Conservation (phyloP, 2,888 invertebrate species). For the Gymnocheta viridis region DNA sequence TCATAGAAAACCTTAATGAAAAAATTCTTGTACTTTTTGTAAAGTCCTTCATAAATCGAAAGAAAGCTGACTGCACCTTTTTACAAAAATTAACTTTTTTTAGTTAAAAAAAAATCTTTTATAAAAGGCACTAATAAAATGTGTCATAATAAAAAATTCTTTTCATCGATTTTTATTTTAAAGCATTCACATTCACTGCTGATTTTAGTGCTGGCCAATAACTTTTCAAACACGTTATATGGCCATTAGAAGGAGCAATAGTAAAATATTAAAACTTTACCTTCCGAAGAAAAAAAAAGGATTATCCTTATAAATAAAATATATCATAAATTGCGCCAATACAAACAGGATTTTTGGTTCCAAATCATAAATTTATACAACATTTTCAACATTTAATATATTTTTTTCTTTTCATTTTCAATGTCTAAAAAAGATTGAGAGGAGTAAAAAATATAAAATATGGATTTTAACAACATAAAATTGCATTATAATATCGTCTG, state of each 20-base stretch:
- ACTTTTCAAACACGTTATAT: neutral
- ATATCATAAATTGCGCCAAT: slow-evolving; percentile 56
- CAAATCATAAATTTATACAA: slow-evolving; percentile 64
- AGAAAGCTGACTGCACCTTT: too few relatives aligned
- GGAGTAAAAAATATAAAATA: slow-evolving; percentile 65
- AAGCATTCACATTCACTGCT: neutral
- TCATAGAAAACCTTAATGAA: too few relatives aligned
- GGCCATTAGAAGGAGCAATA: neutral
- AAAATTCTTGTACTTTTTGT: too few relatives aligned
- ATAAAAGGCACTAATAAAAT: too few relatives aligned
- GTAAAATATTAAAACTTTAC: slow-evolving; percentile 19
- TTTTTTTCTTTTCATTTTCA: slow-evolving; percentile 17
- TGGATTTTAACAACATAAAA: slow-evolving; percentile 73
- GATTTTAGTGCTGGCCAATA: neutral
- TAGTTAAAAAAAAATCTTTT: too few relatives aligned
- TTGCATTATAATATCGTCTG: slow-evolving; percentile 82
- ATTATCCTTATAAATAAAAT: slow-evolving; percentile 53
- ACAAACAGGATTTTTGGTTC: slow-evolving; percentile 56
- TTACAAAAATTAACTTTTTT: too few relatives aligned
- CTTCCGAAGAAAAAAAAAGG: slow-evolving; percentile 29
- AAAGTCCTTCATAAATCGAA: too few relatives aligned
- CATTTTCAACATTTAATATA: slow-evolving; percentile 33
- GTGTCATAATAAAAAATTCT: too few relatives aligned
- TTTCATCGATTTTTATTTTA: neutral
- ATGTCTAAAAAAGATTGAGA: slow-evolving; percentile 22